These are phyloP conservation scores for Pipra filicauda DNA, from an alignment of 2,113 vertebrate species.

Conservation along the genomic window DNA sequence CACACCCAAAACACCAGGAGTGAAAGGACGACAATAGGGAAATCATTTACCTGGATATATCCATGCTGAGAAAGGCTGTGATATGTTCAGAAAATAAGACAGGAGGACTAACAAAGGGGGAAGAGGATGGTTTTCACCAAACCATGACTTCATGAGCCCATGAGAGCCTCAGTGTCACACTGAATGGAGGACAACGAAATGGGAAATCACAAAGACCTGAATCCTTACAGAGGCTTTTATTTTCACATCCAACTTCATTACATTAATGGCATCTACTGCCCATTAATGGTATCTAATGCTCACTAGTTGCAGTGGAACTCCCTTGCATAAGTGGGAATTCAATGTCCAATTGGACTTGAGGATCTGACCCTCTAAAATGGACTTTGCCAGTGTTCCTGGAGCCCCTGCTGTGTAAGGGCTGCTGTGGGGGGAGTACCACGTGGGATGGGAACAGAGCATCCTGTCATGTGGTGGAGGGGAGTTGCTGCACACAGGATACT, in stretches of 20 bases:
- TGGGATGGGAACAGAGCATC: not conserved
- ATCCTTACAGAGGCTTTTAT: not conserved
- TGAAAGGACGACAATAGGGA: not conserved
- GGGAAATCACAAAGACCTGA: not conserved
- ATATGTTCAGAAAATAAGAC: not conserved
- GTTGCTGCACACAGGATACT: not conserved
- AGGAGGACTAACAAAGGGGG: not conserved
- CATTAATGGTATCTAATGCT: not conserved
- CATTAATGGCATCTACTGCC: not conserved
- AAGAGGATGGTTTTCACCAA: not conserved
- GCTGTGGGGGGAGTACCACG: fast-evolving
- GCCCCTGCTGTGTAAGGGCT: not conserved
- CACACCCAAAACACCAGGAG: not conserved
- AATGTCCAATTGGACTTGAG: not conserved
- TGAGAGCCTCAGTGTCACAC: not conserved
- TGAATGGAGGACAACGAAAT: not conserved
- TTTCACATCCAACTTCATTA: not conserved
- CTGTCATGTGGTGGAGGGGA: not conserved
- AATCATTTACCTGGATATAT: not conserved
- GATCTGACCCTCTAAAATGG: not conserved
- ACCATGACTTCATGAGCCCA: not conserved
- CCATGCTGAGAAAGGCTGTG: not conserved
- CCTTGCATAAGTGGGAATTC: not conserved
- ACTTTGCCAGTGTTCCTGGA: not conserved
- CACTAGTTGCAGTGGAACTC: not conserved